Conservation (phyloP, 2,113 vertebrate genomes). For the Oncorhynchus masou region DNA sequence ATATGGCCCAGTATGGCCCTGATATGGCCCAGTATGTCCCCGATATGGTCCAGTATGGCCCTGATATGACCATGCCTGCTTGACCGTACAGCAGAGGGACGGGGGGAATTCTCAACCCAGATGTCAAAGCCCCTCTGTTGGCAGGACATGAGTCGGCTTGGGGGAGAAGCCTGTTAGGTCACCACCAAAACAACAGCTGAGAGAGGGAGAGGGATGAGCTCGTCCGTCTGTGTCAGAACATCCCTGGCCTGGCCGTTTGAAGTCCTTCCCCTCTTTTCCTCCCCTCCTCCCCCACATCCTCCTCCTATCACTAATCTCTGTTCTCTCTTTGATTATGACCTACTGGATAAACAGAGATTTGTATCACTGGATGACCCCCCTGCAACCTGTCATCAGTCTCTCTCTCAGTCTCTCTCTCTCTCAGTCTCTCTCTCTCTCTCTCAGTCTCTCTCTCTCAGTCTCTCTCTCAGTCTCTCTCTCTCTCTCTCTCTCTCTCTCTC, state of each 20-base stretch:
- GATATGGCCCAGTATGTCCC: no score
- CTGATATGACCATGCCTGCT: constrained; percentile 8
- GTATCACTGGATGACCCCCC: constrained; percentile 50
- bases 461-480: background rate
- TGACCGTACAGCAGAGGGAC: constrained; percentile 14
- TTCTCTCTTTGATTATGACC: constrained; percentile 56
- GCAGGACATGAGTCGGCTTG: constrained; percentile 69
- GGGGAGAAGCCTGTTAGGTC: constrained; percentile 54
- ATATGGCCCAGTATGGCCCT: no score
- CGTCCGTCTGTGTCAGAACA: constrained; percentile 55
- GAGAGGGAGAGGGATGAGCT: constrained; percentile 54
- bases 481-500: no score
- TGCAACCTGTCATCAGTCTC: constrained; percentile 58
- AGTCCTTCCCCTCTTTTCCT: constrained; percentile 49
- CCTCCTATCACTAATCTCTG: constrained; percentile 25
- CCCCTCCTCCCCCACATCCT: background rate
- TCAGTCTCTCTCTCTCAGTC: no score
- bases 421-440: no score
- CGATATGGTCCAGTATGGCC: no score
- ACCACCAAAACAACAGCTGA: constrained; percentile 71
- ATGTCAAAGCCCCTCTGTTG: constrained; percentile 70
- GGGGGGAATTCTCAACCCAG: constrained; percentile 42
- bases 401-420: no score
- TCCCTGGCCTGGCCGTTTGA: constrained; percentile 49
- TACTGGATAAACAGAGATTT: constrained; percentile 61